phyloP scores from a whole-genome alignment of 2,888 invertebrate genomes.

The Drosophila neoperkinsi region DNA sequence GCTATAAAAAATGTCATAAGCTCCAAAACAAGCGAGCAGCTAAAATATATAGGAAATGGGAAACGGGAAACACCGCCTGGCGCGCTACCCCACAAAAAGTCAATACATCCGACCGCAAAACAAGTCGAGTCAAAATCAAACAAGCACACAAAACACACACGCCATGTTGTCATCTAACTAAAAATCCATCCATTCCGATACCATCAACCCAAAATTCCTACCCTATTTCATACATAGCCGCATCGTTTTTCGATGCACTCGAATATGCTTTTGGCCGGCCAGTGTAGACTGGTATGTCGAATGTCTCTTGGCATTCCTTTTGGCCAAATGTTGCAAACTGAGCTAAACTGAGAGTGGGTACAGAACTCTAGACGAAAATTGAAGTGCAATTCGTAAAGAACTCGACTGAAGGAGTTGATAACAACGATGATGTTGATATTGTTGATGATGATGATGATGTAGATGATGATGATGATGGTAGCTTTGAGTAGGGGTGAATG shows the following conservation, averaged over 20 bases:
- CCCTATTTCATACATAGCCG: slow-evolving; percentile 5
- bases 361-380: slow-evolving; percentile 28
- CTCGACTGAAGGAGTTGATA: slow-evolving; percentile 25
- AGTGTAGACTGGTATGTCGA: not conserved
- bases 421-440: slow-evolving; percentile 1
- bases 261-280: slow-evolving; percentile 10
- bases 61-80: not conserved
- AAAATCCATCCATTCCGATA: slow-evolving; percentile 12
- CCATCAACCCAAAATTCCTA: not conserved
- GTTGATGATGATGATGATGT: not conserved
- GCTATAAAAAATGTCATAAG: slow-evolving; percentile 50
- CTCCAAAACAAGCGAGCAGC: slow-evolving; percentile 1
- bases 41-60: slow-evolving; percentile 27
- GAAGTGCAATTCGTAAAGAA: slow-evolving; percentile 50
- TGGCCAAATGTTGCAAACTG: slow-evolving; percentile 14
- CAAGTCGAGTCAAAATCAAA: slow-evolving; percentile 4
- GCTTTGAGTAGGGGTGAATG: slow-evolving; percentile 5
- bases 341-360: not conserved
- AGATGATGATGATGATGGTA: slow-evolving; percentile 7
- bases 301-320: slow-evolving; percentile 31
- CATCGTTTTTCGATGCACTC: slow-evolving; percentile 30
- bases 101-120: slow-evolving; percentile 29
- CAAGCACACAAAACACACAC: slow-evolving; percentile 25
- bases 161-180: slow-evolving; percentile 26
- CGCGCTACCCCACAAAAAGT: not conserved